A percentile compares a stretch with the other conserved stretches of the same genome.
Conservation (phyloP, 2,797 vertebrate species). For the Pangasius krempfi region DNA sequence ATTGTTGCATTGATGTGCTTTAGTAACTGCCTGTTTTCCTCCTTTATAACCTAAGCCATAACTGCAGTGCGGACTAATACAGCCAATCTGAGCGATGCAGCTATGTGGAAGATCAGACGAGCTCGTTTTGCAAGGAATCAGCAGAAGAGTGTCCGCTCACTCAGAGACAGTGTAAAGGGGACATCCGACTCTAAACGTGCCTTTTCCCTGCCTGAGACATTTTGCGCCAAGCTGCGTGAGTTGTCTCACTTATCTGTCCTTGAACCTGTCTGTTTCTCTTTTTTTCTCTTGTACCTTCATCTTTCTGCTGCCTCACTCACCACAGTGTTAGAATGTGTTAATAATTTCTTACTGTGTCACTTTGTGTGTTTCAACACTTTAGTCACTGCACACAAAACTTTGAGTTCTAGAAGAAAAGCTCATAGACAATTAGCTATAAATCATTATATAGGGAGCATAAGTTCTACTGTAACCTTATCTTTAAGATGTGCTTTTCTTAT, state of each 20-base stretch:
- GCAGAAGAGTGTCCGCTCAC: conserved; percentile 95
- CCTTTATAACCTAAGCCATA: conserved; percentile 79
- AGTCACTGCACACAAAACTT: conserved; percentile 8
- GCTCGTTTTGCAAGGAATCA: conserved; percentile 95
- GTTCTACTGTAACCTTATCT: not conserved
- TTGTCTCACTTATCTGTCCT: conserved; percentile 51
- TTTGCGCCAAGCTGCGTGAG: conserved; percentile 95
- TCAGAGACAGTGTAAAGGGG: conserved; percentile 94
- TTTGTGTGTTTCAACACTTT: conserved; percentile 14
- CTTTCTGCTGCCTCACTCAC: conserved; percentile 16
- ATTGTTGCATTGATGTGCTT: not conserved
- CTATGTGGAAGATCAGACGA: conserved; percentile 97
- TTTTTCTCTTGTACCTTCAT: conserved; percentile 7
- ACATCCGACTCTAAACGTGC: conserved; percentile 89
- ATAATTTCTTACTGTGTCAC: conserved; percentile 24
- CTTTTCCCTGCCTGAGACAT: conserved; percentile 92
- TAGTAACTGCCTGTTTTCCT: not conserved
- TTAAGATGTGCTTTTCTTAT: not conserved
- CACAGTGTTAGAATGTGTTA: conserved; percentile 16
- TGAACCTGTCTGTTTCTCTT: conserved; percentile 13
- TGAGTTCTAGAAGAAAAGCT: not conserved
- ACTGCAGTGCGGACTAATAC: conserved; percentile 97
- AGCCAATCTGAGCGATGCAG: conserved; percentile 95
- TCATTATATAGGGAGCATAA: not conserved
- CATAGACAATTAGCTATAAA: not conserved